Evolutionary conservation across 2,113 vertebrate genomes (phyloP).

Genomic region (Vidua chalybeata): DNA sequence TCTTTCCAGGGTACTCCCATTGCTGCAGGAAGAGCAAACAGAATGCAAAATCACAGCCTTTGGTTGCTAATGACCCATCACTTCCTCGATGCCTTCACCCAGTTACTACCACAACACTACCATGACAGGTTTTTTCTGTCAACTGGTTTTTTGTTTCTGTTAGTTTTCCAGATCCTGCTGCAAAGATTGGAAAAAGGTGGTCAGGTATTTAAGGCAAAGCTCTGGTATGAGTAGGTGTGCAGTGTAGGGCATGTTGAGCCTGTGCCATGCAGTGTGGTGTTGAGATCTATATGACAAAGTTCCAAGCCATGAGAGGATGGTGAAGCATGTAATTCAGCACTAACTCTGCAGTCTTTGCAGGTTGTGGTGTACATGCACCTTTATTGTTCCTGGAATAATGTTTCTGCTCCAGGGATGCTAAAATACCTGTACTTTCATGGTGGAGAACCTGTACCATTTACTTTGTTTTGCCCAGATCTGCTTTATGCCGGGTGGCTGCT

Average conservation of each 20-base stretch:
- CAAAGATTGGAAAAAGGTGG: background rate
- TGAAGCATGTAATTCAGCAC: background rate
- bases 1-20: constrained; percentile 32
- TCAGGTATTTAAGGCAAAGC: background rate
- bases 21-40: background rate
- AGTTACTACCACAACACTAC: background rate
- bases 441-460: background rate
- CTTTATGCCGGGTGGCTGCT: background rate
- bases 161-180: background rate
- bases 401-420: background rate
- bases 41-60: background rate
- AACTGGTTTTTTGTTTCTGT: background rate
- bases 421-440: background rate
- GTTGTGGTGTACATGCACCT: background rate
- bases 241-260: background rate
- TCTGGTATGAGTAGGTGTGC: background rate
- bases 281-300: background rate
- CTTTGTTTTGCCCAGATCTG: background rate
- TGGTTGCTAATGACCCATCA: background rate
- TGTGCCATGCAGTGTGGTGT: background rate
- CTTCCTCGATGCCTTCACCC: background rate
- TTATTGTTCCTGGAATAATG: background rate
- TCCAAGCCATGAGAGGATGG: background rate
- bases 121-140: background rate
- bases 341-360: background rate